Percentiles rank a stretch among this genome's conserved stretches.
These are phyloP conservation scores for Numida meleagris DNA, from an alignment of 2,113 vertebrate species.

Conservation along the genomic window DNA sequence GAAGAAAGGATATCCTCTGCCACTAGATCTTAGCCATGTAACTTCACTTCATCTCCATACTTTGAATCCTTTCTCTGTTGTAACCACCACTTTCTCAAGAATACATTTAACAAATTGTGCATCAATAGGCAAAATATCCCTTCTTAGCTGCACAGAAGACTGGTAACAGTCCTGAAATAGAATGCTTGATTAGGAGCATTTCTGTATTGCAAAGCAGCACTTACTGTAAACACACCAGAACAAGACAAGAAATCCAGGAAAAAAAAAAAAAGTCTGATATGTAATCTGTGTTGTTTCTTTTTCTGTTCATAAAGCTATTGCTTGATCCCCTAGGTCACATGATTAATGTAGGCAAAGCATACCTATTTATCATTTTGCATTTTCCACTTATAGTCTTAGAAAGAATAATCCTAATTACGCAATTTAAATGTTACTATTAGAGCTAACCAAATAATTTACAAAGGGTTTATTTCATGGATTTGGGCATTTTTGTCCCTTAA, in stretches of 20 bases:
- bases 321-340: neutral
- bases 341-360: neutral
- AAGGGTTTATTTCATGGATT: conserved; percentile 12
- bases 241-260: neutral
- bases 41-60: neutral
- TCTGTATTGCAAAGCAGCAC: neutral
- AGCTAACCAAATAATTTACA: conserved; percentile 18
- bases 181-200: neutral
- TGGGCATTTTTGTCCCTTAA: conserved; percentile 11
- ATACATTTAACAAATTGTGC: neutral
- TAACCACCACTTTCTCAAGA: neutral
- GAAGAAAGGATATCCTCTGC: neutral
- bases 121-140: neutral
- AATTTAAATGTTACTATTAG: conserved; percentile 21
- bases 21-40: neutral
- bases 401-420: neutral
- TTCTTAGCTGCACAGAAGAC: neutral
- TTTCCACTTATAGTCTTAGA: neutral
- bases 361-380: neutral
- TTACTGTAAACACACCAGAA: neutral
- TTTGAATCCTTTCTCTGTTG: neutral
- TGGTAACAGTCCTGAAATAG: neutral
- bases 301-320: neutral
- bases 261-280: neutral
- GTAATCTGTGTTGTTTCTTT: neutral